Evolutionary conservation across 2,113 vertebrate species (phyloP), one percentile per base, ranked within the genome.

Genomic region (Lamprotornis superbus): DNA sequence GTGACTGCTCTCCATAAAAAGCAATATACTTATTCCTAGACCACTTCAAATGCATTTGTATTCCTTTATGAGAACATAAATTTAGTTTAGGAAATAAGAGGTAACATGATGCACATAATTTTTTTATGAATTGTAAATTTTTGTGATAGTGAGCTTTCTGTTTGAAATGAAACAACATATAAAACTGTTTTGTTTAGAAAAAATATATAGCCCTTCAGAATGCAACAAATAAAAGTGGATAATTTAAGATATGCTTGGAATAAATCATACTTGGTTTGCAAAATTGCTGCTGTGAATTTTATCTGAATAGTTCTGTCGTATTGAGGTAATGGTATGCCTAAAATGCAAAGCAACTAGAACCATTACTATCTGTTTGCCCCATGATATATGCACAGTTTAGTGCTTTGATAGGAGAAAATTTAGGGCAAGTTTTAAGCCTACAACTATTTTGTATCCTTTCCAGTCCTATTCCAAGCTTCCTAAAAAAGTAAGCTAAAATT

Each of bases 401-500:
- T 83, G 42, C n/a, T 86, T 93, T 53, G 16, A 25, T 25, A 75
- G 30, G 52, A 78, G n/a, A 86, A 56, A 74, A 85, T 75, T 75
- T 59, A 59, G 16, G 82, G 40, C 20, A 63, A 37, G 82, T 39
- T 31, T 87, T 86, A 78, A 81, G 42, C 28, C 35, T 86, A 37
- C 30, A 77, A 20, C 8, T 88, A 24, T 27, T 83, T 61, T 53
- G 2, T 67, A 20, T 90, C 30, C 39, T 81, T 80, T 90, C 10
- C 39, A 81, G 23, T 73, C 39, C 19, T 80, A 13, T 77, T 67
- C 21, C 55, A 92, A 69, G 30, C 6, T 86, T 76, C 24, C 33
- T 92, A 46, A 70, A 94, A 94, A 94, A n/a, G 42, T n/a, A 89
- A 89, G 37, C 24, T 70, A 71, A 83, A 83, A 71, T 70, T 49